Conservation (phyloP, 2,888 invertebrate genomes). For the Ischnus inquisitorius region DNA sequence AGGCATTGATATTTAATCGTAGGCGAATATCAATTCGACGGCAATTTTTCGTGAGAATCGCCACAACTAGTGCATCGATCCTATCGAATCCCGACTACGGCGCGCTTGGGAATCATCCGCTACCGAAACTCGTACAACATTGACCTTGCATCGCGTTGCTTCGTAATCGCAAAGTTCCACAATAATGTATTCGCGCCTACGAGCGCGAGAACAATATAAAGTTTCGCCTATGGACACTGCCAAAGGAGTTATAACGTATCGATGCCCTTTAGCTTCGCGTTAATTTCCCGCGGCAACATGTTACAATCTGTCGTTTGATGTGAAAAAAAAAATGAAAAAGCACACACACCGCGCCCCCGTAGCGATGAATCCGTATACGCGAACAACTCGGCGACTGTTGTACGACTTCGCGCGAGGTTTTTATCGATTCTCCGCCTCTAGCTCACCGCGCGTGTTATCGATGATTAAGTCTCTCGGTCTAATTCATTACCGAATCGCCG, state of each 20-base stretch:
- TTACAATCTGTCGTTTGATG: constrained; percentile 18
- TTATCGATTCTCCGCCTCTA: constrained; percentile 49
- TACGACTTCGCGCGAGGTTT: constrained; percentile 65
- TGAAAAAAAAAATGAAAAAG: too few relatives aligned
- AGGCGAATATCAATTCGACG: too few relatives aligned
- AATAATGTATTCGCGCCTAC: not conserved
- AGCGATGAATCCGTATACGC: constrained; percentile 64
- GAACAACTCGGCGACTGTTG: constrained; percentile 53
- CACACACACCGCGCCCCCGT: constrained; percentile 1
- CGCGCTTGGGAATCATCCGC: constrained; percentile 26
- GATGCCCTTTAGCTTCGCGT: not conserved
- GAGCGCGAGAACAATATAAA: not conserved
- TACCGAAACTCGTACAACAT: not conserved
- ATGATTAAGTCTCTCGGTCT: constrained; percentile 57
- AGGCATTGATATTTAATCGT: too few relatives aligned
- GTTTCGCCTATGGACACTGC: not conserved
- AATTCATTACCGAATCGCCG: constrained; percentile 48
- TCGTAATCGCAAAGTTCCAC: not conserved
- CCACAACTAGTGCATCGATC: too few relatives aligned
- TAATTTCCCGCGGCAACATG: not conserved
- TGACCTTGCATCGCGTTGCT: not conserved
- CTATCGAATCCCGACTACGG: too few relatives aligned
- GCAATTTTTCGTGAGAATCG: too few relatives aligned
- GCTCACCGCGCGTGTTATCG: constrained; percentile 35
- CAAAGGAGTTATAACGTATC: constrained; percentile 15